These are phyloP conservation scores for Pachypsylla venusta DNA, from an alignment of 1,140 invertebrate species.

Conservation along the genomic window DNA sequence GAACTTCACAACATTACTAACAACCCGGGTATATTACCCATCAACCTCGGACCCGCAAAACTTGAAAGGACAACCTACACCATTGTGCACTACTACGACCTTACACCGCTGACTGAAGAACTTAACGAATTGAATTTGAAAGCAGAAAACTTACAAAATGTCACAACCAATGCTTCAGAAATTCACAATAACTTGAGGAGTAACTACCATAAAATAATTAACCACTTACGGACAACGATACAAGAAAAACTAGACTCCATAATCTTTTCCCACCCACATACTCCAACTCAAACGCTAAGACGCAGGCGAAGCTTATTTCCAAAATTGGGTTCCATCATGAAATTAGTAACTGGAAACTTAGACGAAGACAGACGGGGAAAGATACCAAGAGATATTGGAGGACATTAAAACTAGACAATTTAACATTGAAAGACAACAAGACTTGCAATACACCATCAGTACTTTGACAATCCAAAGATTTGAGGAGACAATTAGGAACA, in stretches of 20 bases:
- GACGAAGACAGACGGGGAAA: not conserved
- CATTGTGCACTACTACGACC: not conserved
- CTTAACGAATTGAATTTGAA: not conserved
- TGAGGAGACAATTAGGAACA: not conserved
- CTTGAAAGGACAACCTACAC: not conserved
- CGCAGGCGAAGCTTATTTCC: not conserved
- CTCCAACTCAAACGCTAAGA: not conserved
- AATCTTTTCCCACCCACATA: no score
- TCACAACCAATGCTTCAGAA: not conserved
- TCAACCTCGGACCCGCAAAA: constrained; percentile 6
- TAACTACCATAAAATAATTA: not conserved
- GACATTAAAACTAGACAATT: not conserved
- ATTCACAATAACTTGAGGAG: no score
- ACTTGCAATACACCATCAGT: not conserved
- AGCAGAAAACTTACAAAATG: no score
- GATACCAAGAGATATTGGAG: not conserved
- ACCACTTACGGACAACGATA: not conserved
- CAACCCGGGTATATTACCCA: not conserved
- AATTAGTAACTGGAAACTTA: constrained; percentile 1
- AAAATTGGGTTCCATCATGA: not conserved
- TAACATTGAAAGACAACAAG: not conserved
- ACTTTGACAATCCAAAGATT: not conserved
- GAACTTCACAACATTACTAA: constrained; percentile 5
- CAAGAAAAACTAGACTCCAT: not conserved
- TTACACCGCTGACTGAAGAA: not conserved